phyloP scores from a whole-genome alignment of 2,113 vertebrate species.

The Cyphomyrus plagiostoma region DNA sequence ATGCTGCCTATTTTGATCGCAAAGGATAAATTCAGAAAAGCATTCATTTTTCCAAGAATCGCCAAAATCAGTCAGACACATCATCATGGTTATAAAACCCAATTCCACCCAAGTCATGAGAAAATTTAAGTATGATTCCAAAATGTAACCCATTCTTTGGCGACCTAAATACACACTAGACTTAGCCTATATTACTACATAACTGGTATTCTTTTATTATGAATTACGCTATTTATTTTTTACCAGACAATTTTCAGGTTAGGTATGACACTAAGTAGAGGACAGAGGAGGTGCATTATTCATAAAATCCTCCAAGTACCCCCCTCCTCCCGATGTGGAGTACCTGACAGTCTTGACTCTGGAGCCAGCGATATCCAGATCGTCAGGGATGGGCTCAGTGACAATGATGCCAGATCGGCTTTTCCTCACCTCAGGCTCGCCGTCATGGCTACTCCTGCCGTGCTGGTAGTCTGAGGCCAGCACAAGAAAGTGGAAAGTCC shows the following conservation, averaged over 20 bases:
- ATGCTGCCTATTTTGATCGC: neutral
- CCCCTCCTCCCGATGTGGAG: neutral
- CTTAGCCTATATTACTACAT: neutral
- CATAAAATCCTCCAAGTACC: neutral
- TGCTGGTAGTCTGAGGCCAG: slow-evolving; percentile 42
- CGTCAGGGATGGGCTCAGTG: slow-evolving; percentile 53
- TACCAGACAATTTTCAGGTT: neutral
- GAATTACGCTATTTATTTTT: neutral
- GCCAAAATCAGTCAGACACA: neutral
- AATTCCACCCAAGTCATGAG: neutral
- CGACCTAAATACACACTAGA: neutral
- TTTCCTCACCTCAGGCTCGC: slow-evolving; percentile 41
- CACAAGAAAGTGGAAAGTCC: slow-evolving; percentile 2
- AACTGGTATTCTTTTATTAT: neutral
- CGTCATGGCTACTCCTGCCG: slow-evolving; percentile 36
- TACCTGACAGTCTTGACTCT: slow-evolving; percentile 56
- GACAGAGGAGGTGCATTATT: neutral
- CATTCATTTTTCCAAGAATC: neutral
- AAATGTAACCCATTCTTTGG: neutral
- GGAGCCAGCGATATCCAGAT: slow-evolving; percentile 40
- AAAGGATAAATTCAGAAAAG: neutral
- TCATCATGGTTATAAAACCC: no score
- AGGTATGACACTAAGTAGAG: neutral
- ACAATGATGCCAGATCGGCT: slow-evolving; percentile 60
- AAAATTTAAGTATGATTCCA: neutral